A percentile compares a stretch with the other conserved stretches of the same genome.
Evolutionary conservation across 53 echinoderm and acorn worm genomes (phyloP).

Genomic region (Stichopus horrens): DNA sequence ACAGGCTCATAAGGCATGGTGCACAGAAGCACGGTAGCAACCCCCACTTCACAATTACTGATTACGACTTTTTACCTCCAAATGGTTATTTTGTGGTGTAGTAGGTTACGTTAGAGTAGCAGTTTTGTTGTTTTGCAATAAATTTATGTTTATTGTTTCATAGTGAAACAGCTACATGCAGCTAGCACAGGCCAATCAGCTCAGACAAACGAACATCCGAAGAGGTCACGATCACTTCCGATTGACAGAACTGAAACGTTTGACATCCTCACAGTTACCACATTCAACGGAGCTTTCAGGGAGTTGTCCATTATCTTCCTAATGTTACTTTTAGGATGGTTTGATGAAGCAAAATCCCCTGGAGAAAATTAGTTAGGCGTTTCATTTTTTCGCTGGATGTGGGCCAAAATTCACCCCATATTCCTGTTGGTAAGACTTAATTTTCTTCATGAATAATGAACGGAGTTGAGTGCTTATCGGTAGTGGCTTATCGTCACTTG

Average conservation of each 20-base stretch:
- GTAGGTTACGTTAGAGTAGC: background rate
- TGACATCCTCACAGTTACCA: slow-evolving; percentile 17
- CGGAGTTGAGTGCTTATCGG: background rate
- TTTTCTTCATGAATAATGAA: slow-evolving; percentile 21
- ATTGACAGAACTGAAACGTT: slow-evolving; percentile 21
- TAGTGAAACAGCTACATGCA: background rate
- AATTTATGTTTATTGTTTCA: slow-evolving; percentile 32
- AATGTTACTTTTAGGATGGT: slow-evolving; percentile 39
- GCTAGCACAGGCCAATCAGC: slow-evolving; percentile 20
- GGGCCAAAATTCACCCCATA: slow-evolving; percentile 30
- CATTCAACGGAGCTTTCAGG: slow-evolving; percentile 33
- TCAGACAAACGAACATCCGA: slow-evolving; percentile 46
- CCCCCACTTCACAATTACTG: too few species aligned
- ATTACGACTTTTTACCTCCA: background rate
- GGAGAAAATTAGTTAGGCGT: background rate
- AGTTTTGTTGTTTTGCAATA: background rate
- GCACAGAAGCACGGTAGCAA: too few species aligned
- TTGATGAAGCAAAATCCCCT: background rate
- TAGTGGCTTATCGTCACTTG: background rate
- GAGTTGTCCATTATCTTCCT: slow-evolving; percentile 22
- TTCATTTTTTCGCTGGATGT: slow-evolving; percentile 30
- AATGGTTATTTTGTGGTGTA: background rate
- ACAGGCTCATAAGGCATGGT: too few species aligned
- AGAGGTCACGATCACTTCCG: slow-evolving; percentile 46
- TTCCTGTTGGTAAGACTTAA: slow-evolving; percentile 33